These are phyloP conservation scores for Eupithecia tripunctaria DNA, from an alignment of 2,888 invertebrate species.

Conservation along the genomic window DNA sequence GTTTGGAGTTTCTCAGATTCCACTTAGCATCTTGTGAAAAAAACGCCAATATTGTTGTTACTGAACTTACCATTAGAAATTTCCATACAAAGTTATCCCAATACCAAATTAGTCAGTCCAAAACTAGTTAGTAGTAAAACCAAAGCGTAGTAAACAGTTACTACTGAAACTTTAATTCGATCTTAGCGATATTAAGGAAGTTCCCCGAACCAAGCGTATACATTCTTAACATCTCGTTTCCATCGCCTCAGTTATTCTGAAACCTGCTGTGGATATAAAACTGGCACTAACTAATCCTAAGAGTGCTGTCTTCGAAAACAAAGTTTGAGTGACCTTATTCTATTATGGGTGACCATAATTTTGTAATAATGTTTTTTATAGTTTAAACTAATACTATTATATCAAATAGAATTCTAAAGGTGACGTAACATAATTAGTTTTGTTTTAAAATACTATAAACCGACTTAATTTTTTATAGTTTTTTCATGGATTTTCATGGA, in stretches of 20 bases:
- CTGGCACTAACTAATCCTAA: conserved; percentile 34
- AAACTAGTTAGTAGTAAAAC: background rate
- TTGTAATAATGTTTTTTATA: background rate
- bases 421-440: too few species aligned
- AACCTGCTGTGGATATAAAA: conserved; percentile 18
- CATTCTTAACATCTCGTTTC: background rate
- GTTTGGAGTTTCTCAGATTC: background rate
- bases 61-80: background rate
- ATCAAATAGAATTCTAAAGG: too few species aligned
- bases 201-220: conserved; percentile 15
- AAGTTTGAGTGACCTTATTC: conserved; percentile 50
- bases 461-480: too few species aligned
- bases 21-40: background rate
- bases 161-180: background rate
- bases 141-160: background rate
- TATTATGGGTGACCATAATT: conserved; percentile 40
- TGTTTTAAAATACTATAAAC: too few species aligned
- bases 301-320: conserved; percentile 34
- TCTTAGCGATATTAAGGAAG: conserved; percentile 17
- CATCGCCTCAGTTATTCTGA: conserved; percentile 17
- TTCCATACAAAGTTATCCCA: background rate
- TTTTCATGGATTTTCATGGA: too few species aligned
- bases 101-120: background rate
- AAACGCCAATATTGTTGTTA: background rate
- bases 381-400: too few species aligned